Base-by-base conservation (phyloP, 1,140 invertebrate species). In the Drosophila virilis region DNA sequence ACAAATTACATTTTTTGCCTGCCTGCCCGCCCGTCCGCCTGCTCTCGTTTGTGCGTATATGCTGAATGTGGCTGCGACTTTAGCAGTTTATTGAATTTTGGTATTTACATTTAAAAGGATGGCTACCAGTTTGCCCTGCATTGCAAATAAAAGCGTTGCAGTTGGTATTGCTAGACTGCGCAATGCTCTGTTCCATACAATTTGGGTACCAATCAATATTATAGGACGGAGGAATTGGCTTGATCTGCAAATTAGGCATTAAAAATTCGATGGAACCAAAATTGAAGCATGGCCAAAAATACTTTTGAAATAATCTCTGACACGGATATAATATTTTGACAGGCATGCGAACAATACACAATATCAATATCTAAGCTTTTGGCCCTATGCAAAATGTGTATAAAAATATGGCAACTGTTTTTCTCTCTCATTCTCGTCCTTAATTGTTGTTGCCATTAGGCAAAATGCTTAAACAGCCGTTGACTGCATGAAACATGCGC, bases 1-100 rank as follows among this genome's bases (percentile, higher is more conserved):
- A 89, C 84, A 89, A 89, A 89, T 89, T 83, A 89, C 80, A 78
- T 89, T 80, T 43, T 68, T 61, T 60, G 58, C 48, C 57, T 40
- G 38, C 6, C 38, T 37, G 32, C 32, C 40, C 55, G 12, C 37
- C 32, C 15, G 8, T 68, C 54, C 54, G 17, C 55, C 8, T 5
- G 22, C 22, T 22, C 12, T 52, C 35, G 10, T 40, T 6, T 38
- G 33, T 45, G 33, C 35, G 35, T 32, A 10, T 57, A 35, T 6
- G 9, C 37, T 65, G 6, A 37, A 15, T 35, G 54, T 54, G 38
- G 40, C 10, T 35, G 13, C n/a, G 46, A 57, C 28, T 57, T 50
- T 10, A 17, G 54, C 10, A 48, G 64, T 22, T 64, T 69, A 73
- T 72, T 66, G 48, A 76, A 69, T 74, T 62, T 81, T 13, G 17